Base-by-base conservation (phyloP, 1,140 invertebrate species). In the Ceratitis capitata region DNA sequence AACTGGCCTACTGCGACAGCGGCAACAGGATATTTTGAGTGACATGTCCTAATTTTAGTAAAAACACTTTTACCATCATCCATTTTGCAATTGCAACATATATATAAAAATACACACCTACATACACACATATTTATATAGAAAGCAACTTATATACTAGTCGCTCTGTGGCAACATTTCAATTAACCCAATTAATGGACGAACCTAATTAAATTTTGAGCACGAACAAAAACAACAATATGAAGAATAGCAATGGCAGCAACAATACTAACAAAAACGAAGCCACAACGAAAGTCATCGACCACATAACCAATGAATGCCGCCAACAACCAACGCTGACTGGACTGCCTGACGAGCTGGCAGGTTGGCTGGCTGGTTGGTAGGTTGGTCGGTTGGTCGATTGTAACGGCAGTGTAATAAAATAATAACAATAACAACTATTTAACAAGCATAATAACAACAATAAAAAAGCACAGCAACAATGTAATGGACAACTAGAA, bases 141-240 rank as follows among this genome's bases (percentile, higher is more conserved):
- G 23, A 35, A 78, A 78, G n/a, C 39, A 78, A 35, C 69, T 45
- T 10, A 45, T 45, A 6, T 26, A 29, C 23, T 23, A 58, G 82
- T 42, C 19, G 26, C 39, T n/a, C n/a, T 78, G 69, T 26, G 51
- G 42, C 85, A 83, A 19, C 49, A 90, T 88, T 91, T 91, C 90
- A 91, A 91, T 91, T 91, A 91, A 91, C 90, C 90, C 90, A 91
- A 91, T 91, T 91, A 91, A 91, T 91, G 89, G 89, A 88, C 82
- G 83, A 83, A 91, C 89, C 90, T 90, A 91, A 91, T 91, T 91
- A 91, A 91, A 89, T 91, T 91, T 91, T 90, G 89, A 58, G 74
- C 51, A 69, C 56, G 61, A 58, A 7, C 23, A 61, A 61, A n/a
- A 61, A 61, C 32, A 61, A 39, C 51, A 64, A 47, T 39, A 58